Base-by-base conservation (phyloP, 1,140 invertebrate species). In the Drosophila pseudoananassae region DNA sequence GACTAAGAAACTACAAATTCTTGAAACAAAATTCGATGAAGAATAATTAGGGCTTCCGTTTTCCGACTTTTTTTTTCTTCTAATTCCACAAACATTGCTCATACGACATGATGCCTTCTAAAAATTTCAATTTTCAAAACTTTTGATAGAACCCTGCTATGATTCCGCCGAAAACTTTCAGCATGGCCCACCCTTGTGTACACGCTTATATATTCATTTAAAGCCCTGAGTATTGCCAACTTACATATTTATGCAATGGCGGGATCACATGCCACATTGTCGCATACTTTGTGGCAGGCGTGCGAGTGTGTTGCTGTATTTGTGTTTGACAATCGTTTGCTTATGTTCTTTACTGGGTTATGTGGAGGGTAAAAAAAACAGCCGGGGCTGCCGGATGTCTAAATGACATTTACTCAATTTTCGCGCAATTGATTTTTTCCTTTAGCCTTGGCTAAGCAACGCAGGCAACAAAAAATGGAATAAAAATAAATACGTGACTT, bases 321-420 rank as follows among this genome's bases (percentile, higher is more conserved):
- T 55, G 58, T 66, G 76, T 64, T 60, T 88, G 63, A 87, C 82
- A 87, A 87, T 87, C 80, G 75, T 78, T 87, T 88, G 83, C 68
- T 87, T 83, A 88, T 76, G 76, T 66, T 57, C 63, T 54, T 50
- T 52, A 50, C 58, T n/a, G 51, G 47, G 50, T 50, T 56, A 56
- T 38, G 10, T 56, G 25, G 27, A 49, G 31, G 8, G 17, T 23
- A 38, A 36, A 33, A 36, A 33, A 31, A 23, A 50, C 14, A 58
- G 49, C 27, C 47, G 23, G 47, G 29, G 72, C 63, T 66, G 72
- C 56, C 83, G 83, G 84, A 88, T 66, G 76, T 83, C 83, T 72
- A 79, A 79, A 88, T 88, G 78, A 73, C 78, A 89, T 83, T 83
- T 66, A 79, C 83, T 83, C 76, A 83, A 88, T 88, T 83, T 88